Evolutionary conservation across 1,140 invertebrate species (phyloP).

Genomic region (Thaumetopoea pityocampa): DNA sequence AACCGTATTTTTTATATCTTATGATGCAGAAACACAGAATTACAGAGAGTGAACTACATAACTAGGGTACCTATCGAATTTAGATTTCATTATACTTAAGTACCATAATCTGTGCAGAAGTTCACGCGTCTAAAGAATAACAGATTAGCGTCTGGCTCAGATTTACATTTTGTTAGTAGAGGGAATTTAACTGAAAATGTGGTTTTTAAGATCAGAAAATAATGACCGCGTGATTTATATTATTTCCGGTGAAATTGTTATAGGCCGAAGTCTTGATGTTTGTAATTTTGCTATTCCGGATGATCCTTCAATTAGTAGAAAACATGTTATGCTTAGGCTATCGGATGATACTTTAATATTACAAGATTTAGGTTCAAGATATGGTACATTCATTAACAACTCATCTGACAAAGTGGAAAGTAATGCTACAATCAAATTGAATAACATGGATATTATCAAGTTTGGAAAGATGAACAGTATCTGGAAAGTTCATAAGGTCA

Average conservation of each 20-base stretch:
- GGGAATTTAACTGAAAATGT: slow-evolving; percentile 43
- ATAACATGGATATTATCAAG: slow-evolving; percentile 65
- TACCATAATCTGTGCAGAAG: too few species aligned
- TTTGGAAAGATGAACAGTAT: slow-evolving; percentile 75
- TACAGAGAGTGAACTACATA: too few species aligned
- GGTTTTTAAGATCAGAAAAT: slow-evolving; percentile 49
- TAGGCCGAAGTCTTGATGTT: slow-evolving; percentile 51
- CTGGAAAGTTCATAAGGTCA: slow-evolving; percentile 62
- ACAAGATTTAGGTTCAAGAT: slow-evolving; percentile 74
- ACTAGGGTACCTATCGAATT: too few species aligned
- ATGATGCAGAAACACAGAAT: too few species aligned
- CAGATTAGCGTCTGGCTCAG: too few species aligned
- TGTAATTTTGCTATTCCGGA: slow-evolving; percentile 65
- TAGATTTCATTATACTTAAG: too few species aligned
- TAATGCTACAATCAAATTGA: slow-evolving; percentile 44
- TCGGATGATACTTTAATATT: slow-evolving; percentile 42
- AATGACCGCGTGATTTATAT: slow-evolving; percentile 53
- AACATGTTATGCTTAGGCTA: slow-evolving; percentile 65
- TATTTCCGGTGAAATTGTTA: slow-evolving; percentile 32
- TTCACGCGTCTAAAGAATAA: too few species aligned
- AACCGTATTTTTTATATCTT: too few species aligned
- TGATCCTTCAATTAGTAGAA: slow-evolving; percentile 76
- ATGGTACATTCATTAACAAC: slow-evolving; percentile 75
- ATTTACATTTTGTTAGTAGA: too few species aligned
- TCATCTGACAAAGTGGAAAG: slow-evolving; percentile 45